Percentiles rank a stretch among this genome's conserved stretches.
Conservation (phyloP, 2,113 vertebrate genomes). For the Delphinapterus leucas region DNA sequence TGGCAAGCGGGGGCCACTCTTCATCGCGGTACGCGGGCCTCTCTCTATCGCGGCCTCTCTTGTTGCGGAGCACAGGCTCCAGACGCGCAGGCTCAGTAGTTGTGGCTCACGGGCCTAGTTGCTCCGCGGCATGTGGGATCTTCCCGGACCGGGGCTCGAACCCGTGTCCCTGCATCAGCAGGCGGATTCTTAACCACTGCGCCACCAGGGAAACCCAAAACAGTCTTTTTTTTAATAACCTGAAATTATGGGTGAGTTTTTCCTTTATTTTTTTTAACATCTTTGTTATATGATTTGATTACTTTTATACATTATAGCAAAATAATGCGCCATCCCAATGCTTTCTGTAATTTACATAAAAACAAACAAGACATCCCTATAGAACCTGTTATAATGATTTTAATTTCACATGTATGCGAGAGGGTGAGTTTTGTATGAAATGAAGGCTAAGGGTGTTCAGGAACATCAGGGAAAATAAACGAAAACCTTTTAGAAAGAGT, state of each 20-base stretch:
- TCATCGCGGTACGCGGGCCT: rapidly evolving
- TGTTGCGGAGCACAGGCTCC: no score
- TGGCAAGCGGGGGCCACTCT: no score
- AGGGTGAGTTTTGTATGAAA: neutral
- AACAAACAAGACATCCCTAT: neutral
- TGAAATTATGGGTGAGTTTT: neutral
- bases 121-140: no score
- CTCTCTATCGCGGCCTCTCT: no score
- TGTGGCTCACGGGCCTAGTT: no score
- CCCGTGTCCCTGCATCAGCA: no score
- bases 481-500: slow-evolving; percentile 24
- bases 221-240: neutral
- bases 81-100: no score
- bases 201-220: no score
- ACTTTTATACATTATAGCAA: neutral
- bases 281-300: neutral
- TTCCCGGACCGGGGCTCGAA: no score
- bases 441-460: neutral
- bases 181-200: no score
- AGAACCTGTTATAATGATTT: neutral
- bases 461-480: neutral
- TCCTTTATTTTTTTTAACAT: neutral
- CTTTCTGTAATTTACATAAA: neutral
- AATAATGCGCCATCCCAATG: neutral
- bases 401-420: neutral